Conservation (phyloP, 35 echinoderm and acorn worm genomes). For the Ptychodera flava region DNA sequence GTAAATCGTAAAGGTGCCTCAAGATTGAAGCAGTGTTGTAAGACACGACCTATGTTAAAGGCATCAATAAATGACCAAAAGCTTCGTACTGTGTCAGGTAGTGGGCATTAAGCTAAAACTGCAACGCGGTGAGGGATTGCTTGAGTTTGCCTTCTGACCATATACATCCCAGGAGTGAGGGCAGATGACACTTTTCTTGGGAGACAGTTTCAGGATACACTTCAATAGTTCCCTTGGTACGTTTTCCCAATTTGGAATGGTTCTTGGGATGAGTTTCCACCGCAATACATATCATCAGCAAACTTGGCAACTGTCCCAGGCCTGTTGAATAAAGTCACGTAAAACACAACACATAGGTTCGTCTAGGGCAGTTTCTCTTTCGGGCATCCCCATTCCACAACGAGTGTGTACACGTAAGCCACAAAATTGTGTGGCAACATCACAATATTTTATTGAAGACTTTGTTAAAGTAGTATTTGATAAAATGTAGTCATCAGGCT, state of each 20-base stretch:
- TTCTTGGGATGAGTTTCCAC: constrained; percentile 22
- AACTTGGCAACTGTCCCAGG: constrained; percentile 45
- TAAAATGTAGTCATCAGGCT: constrained; percentile 56
- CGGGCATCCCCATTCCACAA: constrained; percentile 53
- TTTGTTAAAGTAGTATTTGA: constrained; percentile 58
- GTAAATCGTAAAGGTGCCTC: no score
- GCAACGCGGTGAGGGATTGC: no score
- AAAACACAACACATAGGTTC: constrained; percentile 64
- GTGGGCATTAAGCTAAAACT: neutral
- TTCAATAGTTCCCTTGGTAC: no score
- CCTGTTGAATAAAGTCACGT: constrained; percentile 41
- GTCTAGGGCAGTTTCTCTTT: constrained; percentile 45
- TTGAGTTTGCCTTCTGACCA: no score
- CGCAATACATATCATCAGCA: constrained; percentile 47
- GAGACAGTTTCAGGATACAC: constrained; percentile 8
- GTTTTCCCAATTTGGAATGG: constrained; percentile 17
- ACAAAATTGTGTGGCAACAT: constrained; percentile 41
- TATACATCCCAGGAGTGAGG: no score
- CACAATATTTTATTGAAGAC: no score
- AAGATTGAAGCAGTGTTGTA: neutral
- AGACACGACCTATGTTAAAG: neutral
- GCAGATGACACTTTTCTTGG: constrained; percentile 41
- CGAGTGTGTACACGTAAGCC: constrained; percentile 50
- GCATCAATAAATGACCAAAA: neutral
- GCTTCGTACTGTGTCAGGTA: neutral